Base-by-base conservation (phyloP, 2,888 invertebrate species). In the Eristalis intricaria region DNA sequence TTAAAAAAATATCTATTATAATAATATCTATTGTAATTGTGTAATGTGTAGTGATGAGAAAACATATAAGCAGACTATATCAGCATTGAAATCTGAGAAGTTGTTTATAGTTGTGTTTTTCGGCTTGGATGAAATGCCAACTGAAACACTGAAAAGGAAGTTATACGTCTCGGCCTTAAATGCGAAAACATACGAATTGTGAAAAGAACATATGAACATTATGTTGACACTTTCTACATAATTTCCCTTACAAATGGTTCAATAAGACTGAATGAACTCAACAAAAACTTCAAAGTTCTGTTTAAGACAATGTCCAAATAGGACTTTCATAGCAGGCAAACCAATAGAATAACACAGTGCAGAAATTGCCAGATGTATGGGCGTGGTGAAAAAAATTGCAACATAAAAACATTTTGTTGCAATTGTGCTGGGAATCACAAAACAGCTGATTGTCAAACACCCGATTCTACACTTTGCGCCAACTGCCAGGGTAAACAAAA, bases 1-100 rank as follows among this genome's bases (percentile, higher is more conserved):
- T 50, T 50, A 61, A 26, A 26, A 61, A 61, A 61, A 61, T 61
- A 61, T 61, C 26, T n/a, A 61, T 61, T n/a, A 29, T 29, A 61
- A 29, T 61, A 29, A 23, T 29, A 61, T 29, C 15, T n/a, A 61
- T 61, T 26, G 4, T n/a, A n/a, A n/a, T n/a, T n/a, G n/a, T n/a
- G n/a, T n/a, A n/a, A n/a, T n/a, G 26, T 61, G 29, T 32, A 32
- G 32, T 61, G 32, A 61, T 61, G 15, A 19, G 15, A 7, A 61
- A n/a, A 29, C 61, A 61, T 61, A 61, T 32, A n/a, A 61, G 0
- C 15, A n/a, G 2, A 61, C 61, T 29, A 61, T 61, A 61, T 22
- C 61, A 10, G 61, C 7, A 61, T 22, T 61, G 19, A 61, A 61
- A 29, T 13, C 61, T 7, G 61, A 61, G 29, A 29, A 32, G 15